Evolutionary conservation across 2,888 invertebrate species (phyloP).

Genomic region (Flexamia atlantica): DNA sequence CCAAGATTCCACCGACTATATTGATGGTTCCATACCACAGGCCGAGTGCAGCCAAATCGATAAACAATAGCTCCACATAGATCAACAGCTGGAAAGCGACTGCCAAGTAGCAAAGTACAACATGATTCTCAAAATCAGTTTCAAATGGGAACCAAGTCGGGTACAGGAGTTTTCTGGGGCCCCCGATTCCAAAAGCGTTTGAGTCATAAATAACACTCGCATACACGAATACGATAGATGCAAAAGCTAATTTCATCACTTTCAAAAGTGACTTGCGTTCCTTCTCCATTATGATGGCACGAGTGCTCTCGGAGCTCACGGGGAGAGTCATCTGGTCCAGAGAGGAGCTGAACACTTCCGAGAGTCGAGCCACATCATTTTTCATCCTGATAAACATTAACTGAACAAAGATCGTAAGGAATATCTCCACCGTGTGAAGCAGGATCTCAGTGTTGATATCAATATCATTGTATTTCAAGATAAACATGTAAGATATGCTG

Average conservation of each 20-base stretch:
- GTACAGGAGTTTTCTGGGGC: slow-evolving; percentile 21
- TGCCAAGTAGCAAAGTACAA: slow-evolving; percentile 5
- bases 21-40: slow-evolving; percentile 41
- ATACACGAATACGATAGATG: neutral
- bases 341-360: slow-evolving; percentile 12
- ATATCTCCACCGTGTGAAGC: slow-evolving; percentile 25
- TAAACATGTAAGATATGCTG: slow-evolving; percentile 44
- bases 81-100: slow-evolving; percentile 15
- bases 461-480: slow-evolving; percentile 43
- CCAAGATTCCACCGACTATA: slow-evolving; percentile 22
- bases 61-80: slow-evolving; percentile 11
- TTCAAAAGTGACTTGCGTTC: slow-evolving; percentile 12
- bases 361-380: slow-evolving; percentile 10
- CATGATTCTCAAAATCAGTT: slow-evolving; percentile 1
- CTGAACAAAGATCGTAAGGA: slow-evolving; percentile 9
- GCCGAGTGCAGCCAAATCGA: slow-evolving; percentile 22
- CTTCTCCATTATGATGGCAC: neutral
- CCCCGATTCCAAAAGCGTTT: slow-evolving; percentile 1
- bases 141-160: slow-evolving; percentile 41
- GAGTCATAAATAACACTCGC: slow-evolving; percentile 32
- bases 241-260: slow-evolving; percentile 42
- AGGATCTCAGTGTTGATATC: slow-evolving; percentile 41
- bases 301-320: neutral
- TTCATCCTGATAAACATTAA: slow-evolving; percentile 36
- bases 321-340: neutral